phyloP scores from a whole-genome alignment of 2,797 vertebrate genomes.

The Poeciliopsis presidionis region DNA sequence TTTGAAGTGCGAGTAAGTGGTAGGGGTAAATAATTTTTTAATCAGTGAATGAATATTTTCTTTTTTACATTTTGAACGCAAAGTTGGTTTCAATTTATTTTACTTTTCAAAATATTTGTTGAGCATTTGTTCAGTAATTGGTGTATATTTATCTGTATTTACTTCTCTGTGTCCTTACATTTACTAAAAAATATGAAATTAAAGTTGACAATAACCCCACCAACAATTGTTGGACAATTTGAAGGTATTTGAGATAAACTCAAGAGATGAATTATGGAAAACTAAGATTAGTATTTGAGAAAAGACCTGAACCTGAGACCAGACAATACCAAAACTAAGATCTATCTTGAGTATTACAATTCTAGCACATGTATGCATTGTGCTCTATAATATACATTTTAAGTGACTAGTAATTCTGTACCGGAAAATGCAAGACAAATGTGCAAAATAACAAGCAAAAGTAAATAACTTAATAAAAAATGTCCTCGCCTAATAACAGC shows the following conservation, averaged over 20 bases:
- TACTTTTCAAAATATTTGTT: neutral
- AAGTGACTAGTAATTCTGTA: neutral
- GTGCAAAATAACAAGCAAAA: neutral
- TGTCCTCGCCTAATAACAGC: conserved; percentile 1
- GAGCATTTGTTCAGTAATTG: neutral
- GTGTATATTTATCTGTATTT: neutral
- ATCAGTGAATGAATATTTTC: neutral
- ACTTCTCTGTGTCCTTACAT: neutral
- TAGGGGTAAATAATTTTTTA: neutral
- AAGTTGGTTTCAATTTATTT: neutral
- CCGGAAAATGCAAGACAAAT: neutral
- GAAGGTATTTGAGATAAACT: neutral
- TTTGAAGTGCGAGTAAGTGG: neutral
- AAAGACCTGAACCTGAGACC: neutral
- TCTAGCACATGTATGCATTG: neutral
- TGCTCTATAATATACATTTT: neutral
- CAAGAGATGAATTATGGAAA: conserved; percentile 15
- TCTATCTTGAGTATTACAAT: neutral
- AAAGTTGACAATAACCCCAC: neutral
- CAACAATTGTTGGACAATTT: neutral
- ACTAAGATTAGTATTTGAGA: neutral
- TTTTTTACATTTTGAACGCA: neutral
- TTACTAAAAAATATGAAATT: neutral
- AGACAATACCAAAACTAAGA: neutral
- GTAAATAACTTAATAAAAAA: too few species aligned